Evolutionary conservation across 2,797 vertebrate genomes (phyloP), one percentile per base, ranked within the genome.

Genomic region (Telmatherina bonti): DNA sequence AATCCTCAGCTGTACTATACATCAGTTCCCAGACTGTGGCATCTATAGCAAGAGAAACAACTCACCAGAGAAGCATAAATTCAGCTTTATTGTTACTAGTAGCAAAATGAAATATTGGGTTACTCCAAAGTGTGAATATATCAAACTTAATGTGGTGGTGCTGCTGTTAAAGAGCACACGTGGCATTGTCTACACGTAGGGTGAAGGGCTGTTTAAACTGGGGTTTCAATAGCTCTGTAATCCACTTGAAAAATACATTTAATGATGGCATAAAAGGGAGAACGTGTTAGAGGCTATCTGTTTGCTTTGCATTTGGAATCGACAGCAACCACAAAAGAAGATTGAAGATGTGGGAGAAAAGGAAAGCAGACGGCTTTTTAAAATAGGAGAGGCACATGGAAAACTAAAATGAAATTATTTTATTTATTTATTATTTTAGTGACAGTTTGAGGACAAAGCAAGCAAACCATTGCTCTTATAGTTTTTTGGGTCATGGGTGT

Each of bases 281-380:
- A 51, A 58, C 36, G 20, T 64, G 43, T 35, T 70, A 47, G 52
- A 45, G 55, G 29, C 54, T 31, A 16, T 52, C 59, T 67, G 65
- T 87, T 88, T 65, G 69, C 64, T 78, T 76, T 71, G 62, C 43
- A 57, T 85, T 81, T 86, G 76, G 73, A 81, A 76, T 76, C 76
- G 76, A 55, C 79, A 67, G 47, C 10, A 16, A 29, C 57, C 31
- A 35, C 72, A 75, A 75, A 72, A 69, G 57, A 70, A 67, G 73
- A 84, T 76, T 72, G 67, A 80, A 13, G 45, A 45, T 24, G 20
- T 29, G 45, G 30, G 60, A 59, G 72, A 51, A 62, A 70, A 64
- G 64, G 26, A 70, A 70, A 67, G 49, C 62, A 51, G 58, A 72
- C 49, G 41, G 53, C 47, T 41, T 43, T 31, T 51, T 45, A 13